These are phyloP conservation scores for Pagrus major DNA, from an alignment of 2,113 vertebrate genomes.

Conservation along the genomic window DNA sequence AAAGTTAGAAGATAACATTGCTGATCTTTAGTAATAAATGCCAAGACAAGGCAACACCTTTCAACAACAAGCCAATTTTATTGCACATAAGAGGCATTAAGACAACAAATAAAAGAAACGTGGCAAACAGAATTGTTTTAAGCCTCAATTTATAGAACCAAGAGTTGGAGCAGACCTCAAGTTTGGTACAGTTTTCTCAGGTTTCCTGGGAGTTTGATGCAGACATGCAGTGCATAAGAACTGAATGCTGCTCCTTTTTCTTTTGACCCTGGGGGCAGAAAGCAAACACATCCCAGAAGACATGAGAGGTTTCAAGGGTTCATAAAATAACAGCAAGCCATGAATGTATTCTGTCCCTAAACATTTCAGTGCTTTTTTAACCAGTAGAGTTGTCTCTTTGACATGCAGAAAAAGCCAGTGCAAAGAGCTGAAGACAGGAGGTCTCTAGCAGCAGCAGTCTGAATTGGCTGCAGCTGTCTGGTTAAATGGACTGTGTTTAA, in stretches of 20 bases:
- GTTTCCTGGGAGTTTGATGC: background rate
- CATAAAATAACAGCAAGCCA: background rate
- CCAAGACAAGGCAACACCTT: background rate
- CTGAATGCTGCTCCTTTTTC: background rate
- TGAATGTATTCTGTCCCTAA: background rate
- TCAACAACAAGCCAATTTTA: background rate
- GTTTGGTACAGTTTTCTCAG: background rate
- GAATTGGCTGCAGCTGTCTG: background rate
- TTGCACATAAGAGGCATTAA: background rate
- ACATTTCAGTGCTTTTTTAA: background rate
- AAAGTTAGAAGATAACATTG: background rate
- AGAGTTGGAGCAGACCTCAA: background rate
- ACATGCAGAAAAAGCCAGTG: background rate
- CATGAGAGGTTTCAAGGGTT: background rate
- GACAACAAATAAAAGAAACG: background rate
- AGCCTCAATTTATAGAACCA: background rate
- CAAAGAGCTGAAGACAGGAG: background rate
- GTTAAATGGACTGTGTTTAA: background rate
- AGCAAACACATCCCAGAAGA: background rate
- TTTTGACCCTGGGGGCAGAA: background rate
- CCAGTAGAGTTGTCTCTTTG: background rate
- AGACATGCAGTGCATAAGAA: background rate
- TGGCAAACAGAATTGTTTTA: background rate
- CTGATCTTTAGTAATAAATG: background rate
- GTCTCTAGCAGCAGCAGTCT: background rate